These are phyloP conservation scores for Drosophila tanythrix DNA, from an alignment of 2,888 invertebrate species.

Conservation along the genomic window DNA sequence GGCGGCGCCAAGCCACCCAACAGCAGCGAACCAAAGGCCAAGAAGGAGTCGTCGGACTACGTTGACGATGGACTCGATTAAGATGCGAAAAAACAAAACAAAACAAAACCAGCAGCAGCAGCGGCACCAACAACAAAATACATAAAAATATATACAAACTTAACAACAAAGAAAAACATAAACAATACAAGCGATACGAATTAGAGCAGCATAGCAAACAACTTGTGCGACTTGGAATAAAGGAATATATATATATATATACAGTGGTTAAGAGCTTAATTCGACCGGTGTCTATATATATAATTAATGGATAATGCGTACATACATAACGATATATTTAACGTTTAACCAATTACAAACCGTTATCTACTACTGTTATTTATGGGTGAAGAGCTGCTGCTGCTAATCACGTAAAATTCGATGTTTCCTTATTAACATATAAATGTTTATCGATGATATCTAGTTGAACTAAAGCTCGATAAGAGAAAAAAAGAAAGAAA, in stretches of 20 bases:
- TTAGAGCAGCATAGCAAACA: conserved; percentile 34
- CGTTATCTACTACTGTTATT: not conserved
- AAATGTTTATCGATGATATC: conserved; percentile 45
- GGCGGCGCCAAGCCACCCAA: conserved; percentile 24
- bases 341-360: not conserved
- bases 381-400: conserved; percentile 27
- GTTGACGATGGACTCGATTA: conserved; percentile 90
- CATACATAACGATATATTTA: conserved; percentile 4
- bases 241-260: not conserved
- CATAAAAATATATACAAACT: not conserved
- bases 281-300: not conserved
- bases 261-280: too few relatives aligned
- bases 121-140: not conserved
- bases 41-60: conserved; percentile 84
- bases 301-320: not conserved
- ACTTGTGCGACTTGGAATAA: not conserved
- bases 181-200: conserved; percentile 18
- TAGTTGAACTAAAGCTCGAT: conserved; percentile 69
- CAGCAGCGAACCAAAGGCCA: conserved; percentile 55
- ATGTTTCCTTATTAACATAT: conserved; percentile 56
- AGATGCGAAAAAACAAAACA: conserved; percentile 36
- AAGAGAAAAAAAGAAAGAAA: conserved; percentile 37
- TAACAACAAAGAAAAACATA: conserved; percentile 11
- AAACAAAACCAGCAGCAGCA: conserved; percentile 8
- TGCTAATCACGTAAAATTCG: conserved; percentile 17